Percentiles rank a stretch among this genome's conserved stretches.
phyloP scores from a whole-genome alignment of 2,888 invertebrate species.

The Cosmorhoe ocellata region DNA sequence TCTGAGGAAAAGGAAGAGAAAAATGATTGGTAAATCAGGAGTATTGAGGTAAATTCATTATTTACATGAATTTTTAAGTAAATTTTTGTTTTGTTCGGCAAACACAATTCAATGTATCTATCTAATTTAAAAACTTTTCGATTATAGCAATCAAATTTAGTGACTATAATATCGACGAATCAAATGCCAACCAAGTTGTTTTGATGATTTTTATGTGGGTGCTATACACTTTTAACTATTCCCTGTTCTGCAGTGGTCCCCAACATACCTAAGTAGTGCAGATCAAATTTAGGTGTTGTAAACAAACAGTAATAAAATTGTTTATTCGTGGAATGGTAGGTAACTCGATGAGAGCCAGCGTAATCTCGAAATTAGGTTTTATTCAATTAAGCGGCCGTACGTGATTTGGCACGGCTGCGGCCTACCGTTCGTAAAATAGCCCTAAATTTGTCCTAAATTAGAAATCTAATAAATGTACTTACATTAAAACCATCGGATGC shows the following conservation, averaged over 20 bases:
- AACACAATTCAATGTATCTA: no score
- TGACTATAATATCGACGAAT: no score
- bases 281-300: neutral
- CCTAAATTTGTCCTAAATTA: slow-evolving; percentile 55
- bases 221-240: no score
- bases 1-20: neutral
- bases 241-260: no score
- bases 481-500: slow-evolving; percentile 13
- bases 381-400: slow-evolving; percentile 66
- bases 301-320: slow-evolving; percentile 51
- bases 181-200: no score
- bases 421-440: slow-evolving; percentile 42
- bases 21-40: neutral
- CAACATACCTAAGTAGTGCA: no score
- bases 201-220: no score
- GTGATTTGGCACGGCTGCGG: slow-evolving; percentile 60
- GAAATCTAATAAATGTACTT: slow-evolving; percentile 41
- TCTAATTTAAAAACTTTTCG: no score
- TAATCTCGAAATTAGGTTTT: slow-evolving; percentile 63
- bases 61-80: neutral
- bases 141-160: no score
- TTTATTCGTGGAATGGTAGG: slow-evolving; percentile 50
- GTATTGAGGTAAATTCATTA: neutral
- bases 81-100: no score
- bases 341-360: slow-evolving; percentile 59